Evolutionary conservation across 2,113 vertebrate species (phyloP).

Genomic region (Scomber japonicus): DNA sequence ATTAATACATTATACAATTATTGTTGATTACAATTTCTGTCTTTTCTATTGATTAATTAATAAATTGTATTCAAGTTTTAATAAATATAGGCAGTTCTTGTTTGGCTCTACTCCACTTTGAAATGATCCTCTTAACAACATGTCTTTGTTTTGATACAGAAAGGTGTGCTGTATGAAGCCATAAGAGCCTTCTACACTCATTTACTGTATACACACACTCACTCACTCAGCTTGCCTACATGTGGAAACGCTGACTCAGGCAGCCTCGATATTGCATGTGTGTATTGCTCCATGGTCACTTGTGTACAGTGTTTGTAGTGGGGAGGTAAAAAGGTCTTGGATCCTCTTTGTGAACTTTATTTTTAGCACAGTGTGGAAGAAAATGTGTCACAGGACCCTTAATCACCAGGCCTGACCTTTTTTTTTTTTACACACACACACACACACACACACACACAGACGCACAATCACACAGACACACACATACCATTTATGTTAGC

Average conservation of each 20-base stretch:
- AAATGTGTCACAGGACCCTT: slow-evolving; percentile 67
- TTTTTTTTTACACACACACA: slow-evolving; percentile 27
- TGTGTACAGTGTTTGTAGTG: slow-evolving; percentile 36
- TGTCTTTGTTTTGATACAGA: too few species aligned
- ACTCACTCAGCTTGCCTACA: neutral
- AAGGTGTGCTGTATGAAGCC: too few species aligned
- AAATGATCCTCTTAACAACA: too few species aligned
- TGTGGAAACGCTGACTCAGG: slow-evolving; percentile 64
- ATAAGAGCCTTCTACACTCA: too few species aligned
- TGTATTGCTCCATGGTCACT: slow-evolving; percentile 41
- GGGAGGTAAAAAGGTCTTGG: slow-evolving; percentile 29
- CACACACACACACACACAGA: slow-evolving; percentile 29
- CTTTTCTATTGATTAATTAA: too few species aligned
- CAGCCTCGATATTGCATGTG: slow-evolving; percentile 1
- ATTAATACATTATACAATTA: too few species aligned
- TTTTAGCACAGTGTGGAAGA: slow-evolving; percentile 57
- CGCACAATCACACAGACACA: slow-evolving; percentile 22
- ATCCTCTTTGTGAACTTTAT: slow-evolving; percentile 53
- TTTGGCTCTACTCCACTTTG: too few species aligned
- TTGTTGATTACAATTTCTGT: too few species aligned
- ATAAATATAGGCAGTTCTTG: too few species aligned
- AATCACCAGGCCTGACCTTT: slow-evolving; percentile 62
- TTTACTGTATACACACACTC: too few species aligned
- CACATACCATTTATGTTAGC: slow-evolving; percentile 51
- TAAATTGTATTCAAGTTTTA: too few species aligned